phyloP scores from a whole-genome alignment of 92 coral and sea anemone species.

The Muricea muricata region DNA sequence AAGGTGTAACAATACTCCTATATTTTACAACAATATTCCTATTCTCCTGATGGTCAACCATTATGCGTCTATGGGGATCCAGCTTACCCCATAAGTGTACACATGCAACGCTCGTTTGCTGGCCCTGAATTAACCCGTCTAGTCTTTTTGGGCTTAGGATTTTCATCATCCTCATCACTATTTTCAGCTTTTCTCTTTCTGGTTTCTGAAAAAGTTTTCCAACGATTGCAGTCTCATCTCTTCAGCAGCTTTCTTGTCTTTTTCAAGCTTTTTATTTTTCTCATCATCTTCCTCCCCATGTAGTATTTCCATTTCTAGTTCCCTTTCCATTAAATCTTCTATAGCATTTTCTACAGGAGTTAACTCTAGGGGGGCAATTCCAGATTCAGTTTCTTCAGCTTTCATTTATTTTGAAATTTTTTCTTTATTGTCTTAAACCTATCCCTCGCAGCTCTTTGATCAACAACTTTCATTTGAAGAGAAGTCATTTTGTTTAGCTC shows the following conservation, averaged over 20 bases:
- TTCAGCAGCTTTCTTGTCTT: too few relatives aligned
- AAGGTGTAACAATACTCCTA: background rate
- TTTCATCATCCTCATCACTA: too few relatives aligned
- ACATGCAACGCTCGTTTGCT: background rate
- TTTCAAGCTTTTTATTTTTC: too few relatives aligned
- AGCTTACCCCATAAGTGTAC: too few relatives aligned
- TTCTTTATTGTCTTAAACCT: too few relatives aligned
- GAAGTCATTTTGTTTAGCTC: slow-evolving; percentile 20
- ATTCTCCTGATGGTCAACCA: slow-evolving; percentile 20
- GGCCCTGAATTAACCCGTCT: background rate
- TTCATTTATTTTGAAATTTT: background rate
- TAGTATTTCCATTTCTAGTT: too few relatives aligned
- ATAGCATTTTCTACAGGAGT: too few relatives aligned
- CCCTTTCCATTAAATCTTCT: background rate
- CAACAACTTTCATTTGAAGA: slow-evolving; percentile 22
- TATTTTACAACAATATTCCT: slow-evolving; percentile 20
- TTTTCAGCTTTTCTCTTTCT: background rate
- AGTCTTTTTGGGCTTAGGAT: background rate
- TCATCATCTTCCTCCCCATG: too few relatives aligned
- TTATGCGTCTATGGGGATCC: background rate
- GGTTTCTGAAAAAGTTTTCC: slow-evolving; percentile 7
- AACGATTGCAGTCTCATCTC: background rate
- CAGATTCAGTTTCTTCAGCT: background rate
- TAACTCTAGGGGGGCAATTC: background rate
- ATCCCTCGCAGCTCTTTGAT: slow-evolving; percentile 44